phyloP scores from a whole-genome alignment of 1,140 invertebrate genomes.

The Drosophila seguyi region DNA sequence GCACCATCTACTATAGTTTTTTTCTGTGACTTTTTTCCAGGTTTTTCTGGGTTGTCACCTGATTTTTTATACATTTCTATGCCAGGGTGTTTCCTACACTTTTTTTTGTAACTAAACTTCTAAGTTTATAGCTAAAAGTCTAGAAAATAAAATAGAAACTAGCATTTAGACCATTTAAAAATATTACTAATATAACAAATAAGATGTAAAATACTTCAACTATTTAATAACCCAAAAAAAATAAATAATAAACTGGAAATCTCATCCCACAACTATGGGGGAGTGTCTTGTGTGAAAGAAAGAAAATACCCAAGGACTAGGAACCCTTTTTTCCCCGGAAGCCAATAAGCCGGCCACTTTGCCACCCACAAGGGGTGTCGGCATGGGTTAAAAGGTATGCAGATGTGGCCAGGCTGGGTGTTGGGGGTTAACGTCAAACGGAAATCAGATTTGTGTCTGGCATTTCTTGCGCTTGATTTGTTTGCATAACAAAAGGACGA shows the following conservation, averaged over 20 bases:
- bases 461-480: constrained; percentile 65
- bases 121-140: not conserved
- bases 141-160: not conserved
- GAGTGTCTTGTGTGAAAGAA: not conserved
- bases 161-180: too few relatives aligned
- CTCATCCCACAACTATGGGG: not conserved
- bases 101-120: not conserved
- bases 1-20: constrained; percentile 57
- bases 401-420: not conserved
- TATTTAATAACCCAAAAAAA: not conserved
- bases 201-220: too few relatives aligned
- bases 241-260: not conserved
- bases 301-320: not conserved
- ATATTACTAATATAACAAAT: too few relatives aligned
- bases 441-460: constrained; percentile 77
- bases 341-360: constrained; percentile 68
- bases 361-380: constrained; percentile 17
- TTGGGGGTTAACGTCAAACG: constrained; percentile 45
- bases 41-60: constrained; percentile 19
- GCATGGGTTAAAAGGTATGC: constrained; percentile 19
- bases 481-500: constrained; percentile 58
- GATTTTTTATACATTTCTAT: not conserved
- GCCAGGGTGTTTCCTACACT: not conserved
- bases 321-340: constrained; percentile 23
- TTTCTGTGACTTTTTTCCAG: constrained; percentile 46